A percentile compares a stretch with the other conserved stretches of the same genome.
Conservation (phyloP, 2,888 invertebrate species). For the Euplexia lucipara region DNA sequence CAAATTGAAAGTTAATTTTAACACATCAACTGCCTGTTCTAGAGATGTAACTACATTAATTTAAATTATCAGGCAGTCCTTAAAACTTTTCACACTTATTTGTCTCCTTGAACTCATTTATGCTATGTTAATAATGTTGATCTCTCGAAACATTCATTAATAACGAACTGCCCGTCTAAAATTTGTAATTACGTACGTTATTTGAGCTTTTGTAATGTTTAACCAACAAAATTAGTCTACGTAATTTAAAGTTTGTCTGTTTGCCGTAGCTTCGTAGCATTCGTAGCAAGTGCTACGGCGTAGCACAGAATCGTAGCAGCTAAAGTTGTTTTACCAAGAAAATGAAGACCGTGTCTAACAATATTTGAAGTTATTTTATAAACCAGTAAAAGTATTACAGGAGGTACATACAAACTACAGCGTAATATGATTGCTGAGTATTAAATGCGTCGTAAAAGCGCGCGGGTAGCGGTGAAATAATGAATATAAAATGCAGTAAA, state of each 20-base stretch:
- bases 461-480: constrained; percentile 72
- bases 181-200: constrained; percentile 9
- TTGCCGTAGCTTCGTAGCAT: constrained; percentile 41
- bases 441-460: constrained; percentile 75
- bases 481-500: constrained; percentile 83
- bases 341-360: constrained; percentile 47
- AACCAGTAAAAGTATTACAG: constrained; percentile 57
- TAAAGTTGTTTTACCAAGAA: constrained; percentile 35
- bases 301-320: constrained; percentile 49
- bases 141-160: constrained; percentile 23
- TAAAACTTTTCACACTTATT: constrained; percentile 37
- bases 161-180: constrained; percentile 19
- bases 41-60: constrained; percentile 46
- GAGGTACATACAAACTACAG: constrained; percentile 54
- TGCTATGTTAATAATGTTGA: constrained; percentile 25
- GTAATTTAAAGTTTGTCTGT: constrained; percentile 35
- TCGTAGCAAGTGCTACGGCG: constrained; percentile 64
- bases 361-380: constrained; percentile 64
- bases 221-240: constrained; percentile 25
- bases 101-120: constrained; percentile 16
- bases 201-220: constrained; percentile 16
- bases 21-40: constrained; percentile 46
- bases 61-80: constrained; percentile 19
- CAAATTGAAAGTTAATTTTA: constrained; percentile 63
- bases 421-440: constrained; percentile 66